phyloP scores from a whole-genome alignment of 1,140 invertebrate species.

The Drosophila kanapiae region DNA sequence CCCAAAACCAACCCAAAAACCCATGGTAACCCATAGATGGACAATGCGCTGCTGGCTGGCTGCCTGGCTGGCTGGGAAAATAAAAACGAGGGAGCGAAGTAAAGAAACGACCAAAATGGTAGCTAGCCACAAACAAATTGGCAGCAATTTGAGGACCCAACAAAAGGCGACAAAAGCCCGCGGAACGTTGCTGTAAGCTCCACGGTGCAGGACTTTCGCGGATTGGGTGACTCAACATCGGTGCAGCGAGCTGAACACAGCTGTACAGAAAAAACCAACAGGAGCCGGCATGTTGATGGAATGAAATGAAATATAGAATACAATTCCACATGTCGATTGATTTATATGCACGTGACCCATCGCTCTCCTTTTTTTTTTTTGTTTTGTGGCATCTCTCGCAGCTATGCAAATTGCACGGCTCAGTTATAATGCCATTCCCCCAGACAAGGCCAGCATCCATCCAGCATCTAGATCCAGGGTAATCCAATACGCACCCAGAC shows the following conservation, averaged over 20 bases:
- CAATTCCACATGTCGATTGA: slow-evolving; percentile 49
- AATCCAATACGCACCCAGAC: slow-evolving; percentile 56
- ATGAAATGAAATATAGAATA: slow-evolving; percentile 55
- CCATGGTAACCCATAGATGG: slow-evolving; percentile 59
- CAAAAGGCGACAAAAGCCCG: slow-evolving; percentile 79
- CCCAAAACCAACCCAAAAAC: slow-evolving; percentile 14
- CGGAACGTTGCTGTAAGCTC: slow-evolving; percentile 44
- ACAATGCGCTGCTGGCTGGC: slow-evolving; percentile 17
- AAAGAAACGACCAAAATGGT: slow-evolving; percentile 49
- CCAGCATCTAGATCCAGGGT: slow-evolving; percentile 29
- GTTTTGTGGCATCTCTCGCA: slow-evolving; percentile 7
- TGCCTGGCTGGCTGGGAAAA: slow-evolving; percentile 11
- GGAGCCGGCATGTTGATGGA: slow-evolving; percentile 39
- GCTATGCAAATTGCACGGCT: slow-evolving; percentile 71
- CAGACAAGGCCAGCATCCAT: slow-evolving; percentile 36
- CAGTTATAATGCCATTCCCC: slow-evolving; percentile 66
- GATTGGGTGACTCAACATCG: slow-evolving; percentile 48
- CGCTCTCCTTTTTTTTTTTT: slow-evolving; percentile 3
- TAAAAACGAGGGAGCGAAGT: slow-evolving; percentile 33
- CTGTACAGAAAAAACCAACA: slow-evolving; percentile 32
- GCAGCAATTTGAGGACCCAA: slow-evolving; percentile 74
- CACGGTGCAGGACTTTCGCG: slow-evolving; percentile 45
- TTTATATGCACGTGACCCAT: slow-evolving; percentile 47
- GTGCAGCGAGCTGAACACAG: background rate
- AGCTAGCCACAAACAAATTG: slow-evolving; percentile 79